Conservation (phyloP, 2,113 vertebrate genomes). For the Pongo abelii region DNA sequence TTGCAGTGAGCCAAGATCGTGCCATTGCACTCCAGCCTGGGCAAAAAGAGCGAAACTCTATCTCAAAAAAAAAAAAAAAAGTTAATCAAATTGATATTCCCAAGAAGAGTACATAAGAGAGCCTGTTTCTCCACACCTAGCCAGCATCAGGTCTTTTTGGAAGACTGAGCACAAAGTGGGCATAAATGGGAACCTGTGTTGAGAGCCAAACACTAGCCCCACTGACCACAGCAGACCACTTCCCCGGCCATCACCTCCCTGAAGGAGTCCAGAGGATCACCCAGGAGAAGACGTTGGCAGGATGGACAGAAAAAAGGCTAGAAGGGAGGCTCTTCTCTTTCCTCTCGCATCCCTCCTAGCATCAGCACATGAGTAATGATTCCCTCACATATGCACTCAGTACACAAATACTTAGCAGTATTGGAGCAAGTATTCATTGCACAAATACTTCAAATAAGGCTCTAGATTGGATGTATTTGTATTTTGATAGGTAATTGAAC, state of each 20-base stretch:
- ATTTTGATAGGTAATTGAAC: neutral
- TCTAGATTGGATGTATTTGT: neutral
- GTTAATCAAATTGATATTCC: neutral
- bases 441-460: neutral
- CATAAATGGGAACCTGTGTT: neutral
- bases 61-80: too few relatives aligned
- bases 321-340: neutral
- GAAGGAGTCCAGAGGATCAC: neutral
- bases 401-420: neutral
- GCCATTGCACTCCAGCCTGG: too few relatives aligned
- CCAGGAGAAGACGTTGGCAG: neutral
- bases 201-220: neutral
- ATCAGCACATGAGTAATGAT: too few relatives aligned
- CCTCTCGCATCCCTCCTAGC: neutral
- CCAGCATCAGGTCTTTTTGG: neutral
- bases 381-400: neutral
- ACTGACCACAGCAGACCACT: neutral
- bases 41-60: too few relatives aligned
- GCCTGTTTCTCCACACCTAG: neutral
- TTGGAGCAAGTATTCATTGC: neutral
- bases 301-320: neutral
- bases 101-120: neutral
- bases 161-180: neutral
- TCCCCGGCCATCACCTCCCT: neutral
- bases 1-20: too few relatives aligned